Base-by-base conservation (phyloP, 2,113 vertebrate genomes). In the Calidris pygmaea region DNA sequence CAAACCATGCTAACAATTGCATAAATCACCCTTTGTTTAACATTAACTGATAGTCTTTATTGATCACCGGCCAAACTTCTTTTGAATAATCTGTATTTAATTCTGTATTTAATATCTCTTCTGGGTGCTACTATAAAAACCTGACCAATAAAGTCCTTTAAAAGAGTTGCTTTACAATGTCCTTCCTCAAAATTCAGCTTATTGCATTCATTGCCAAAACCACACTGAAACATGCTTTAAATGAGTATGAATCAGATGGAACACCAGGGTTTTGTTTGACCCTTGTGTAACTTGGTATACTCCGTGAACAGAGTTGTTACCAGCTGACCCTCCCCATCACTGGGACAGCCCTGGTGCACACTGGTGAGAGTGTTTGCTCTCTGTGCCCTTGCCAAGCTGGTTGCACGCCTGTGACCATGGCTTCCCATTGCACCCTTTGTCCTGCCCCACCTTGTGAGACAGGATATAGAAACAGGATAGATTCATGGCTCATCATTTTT, bases 11-110 rank as follows among this genome's bases (percentile, higher is more conserved):
- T 90, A 97, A 95, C 86, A 90, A 89, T 85, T 91, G 63, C 35
- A 91, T 68, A 93, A 95, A 89, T 91, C 81, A 75, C 43, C 35
- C 86, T 94, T 94, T 95, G 52, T 97, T 72, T 65, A 85, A 85
- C 2, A 1, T 48, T 81, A 95, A 89, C 77, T 75, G 70, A 89
- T 92, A 91, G 60, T 27, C 52, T 65, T 89, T 78, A 89, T 60
- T 94, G 89, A 92, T 89, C 59, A 56, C 48, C 56, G 30, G 62
- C 87, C 91, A 94, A 87, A 68, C 2, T 43, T 78, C 29, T 48
- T 90, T 56, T 86, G 70, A 87, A 80, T 75, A 78, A 82, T 89
- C 56, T 72, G 39, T 80, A 76, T 71, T 89, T 87, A 91, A 77
- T 84, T 93, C 72, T 80, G 39, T 52, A 67, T 71, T 96, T 93